Evolutionary conservation across 2,113 vertebrate species (phyloP).

Genomic region (Perccottus glenii): DNA sequence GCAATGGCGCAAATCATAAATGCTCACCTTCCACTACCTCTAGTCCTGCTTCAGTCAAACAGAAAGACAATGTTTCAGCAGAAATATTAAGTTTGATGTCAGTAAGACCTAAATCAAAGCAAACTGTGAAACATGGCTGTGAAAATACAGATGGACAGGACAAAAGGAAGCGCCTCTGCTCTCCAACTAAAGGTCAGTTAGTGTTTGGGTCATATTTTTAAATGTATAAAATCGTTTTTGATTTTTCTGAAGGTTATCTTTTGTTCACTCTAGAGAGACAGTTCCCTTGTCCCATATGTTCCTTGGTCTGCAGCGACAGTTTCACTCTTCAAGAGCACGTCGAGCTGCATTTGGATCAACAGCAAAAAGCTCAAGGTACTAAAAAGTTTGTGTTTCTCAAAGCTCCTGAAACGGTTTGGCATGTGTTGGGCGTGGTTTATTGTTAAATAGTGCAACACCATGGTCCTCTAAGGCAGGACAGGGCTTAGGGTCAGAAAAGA

Average conservation of each 20-base stretch:
- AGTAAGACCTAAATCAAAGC: neutral
- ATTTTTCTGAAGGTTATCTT: neutral
- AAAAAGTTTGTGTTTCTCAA: neutral
- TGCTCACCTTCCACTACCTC: neutral
- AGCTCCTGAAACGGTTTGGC: no score
- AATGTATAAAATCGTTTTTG: neutral
- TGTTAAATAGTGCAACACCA: no score
- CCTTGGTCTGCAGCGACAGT: conserved; percentile 74
- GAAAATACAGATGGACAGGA: neutral
- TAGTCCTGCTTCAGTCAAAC: neutral
- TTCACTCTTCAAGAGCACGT: conserved; percentile 76
- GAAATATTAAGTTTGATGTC: neutral
- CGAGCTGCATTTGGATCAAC: conserved; percentile 74
- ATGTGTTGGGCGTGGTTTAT: no score
- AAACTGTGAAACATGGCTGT: neutral
- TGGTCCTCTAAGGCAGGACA: no score
- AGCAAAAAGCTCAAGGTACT: conserved; percentile 46
- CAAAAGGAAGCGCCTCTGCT: conserved; percentile 45
- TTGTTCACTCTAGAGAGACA: conserved; percentile 61
- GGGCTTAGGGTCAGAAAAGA: no score
- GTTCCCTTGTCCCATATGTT: conserved; percentile 89
- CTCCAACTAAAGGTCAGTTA: conserved; percentile 41
- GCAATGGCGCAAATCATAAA: neutral
- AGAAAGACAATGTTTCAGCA: neutral
- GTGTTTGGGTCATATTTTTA: neutral